These are phyloP conservation scores for Schizopygopsis pylzovi DNA, from an alignment of 2,797 vertebrate species.

Conservation along the genomic window DNA sequence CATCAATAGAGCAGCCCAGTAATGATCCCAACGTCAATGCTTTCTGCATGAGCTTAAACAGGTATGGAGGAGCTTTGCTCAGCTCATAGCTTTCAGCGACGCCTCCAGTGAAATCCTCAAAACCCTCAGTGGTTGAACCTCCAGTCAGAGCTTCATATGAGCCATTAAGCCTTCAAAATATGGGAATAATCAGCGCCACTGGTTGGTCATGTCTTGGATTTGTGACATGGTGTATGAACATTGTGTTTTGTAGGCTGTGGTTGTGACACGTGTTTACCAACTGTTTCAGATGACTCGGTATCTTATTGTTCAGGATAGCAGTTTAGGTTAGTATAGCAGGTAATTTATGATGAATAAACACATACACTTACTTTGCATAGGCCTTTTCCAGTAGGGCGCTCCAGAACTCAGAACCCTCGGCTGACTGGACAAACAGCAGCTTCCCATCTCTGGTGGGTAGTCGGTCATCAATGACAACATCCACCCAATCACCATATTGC, in stretches of 20 bases:
- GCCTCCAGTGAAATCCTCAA: constrained; percentile 89
- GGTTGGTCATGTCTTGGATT: not conserved
- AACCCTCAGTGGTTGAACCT: constrained; percentile 83
- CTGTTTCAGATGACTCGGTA: not conserved
- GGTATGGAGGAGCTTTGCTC: constrained; percentile 75
- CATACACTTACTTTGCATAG: constrained; percentile 83
- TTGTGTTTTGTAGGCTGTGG: constrained; percentile 8
- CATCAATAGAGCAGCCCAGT: constrained; percentile 86
- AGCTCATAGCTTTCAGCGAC: constrained; percentile 85
- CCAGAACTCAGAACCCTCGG: constrained; percentile 83
- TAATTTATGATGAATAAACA: not conserved
- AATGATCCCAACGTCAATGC: constrained; percentile 84
- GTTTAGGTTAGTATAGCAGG: not conserved
- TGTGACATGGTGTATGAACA: not conserved
- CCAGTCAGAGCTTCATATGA: constrained; percentile 85
- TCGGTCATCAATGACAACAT: constrained; percentile 84
- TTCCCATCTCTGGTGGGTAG: constrained; percentile 82
- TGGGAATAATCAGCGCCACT: not conserved
- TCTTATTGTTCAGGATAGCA: not conserved
- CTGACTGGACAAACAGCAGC: constrained; percentile 85
- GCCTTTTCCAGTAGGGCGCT: constrained; percentile 85
- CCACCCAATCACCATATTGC: constrained; percentile 87
- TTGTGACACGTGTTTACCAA: not conserved
- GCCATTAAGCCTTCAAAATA: constrained; percentile 78
- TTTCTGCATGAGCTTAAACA: constrained; percentile 86